Percentiles rank a stretch among this genome's conserved stretches.
These are phyloP conservation scores for Caenorhabditis uteleia DNA, from an alignment of 2,888 invertebrate genomes.

Conservation along the genomic window DNA sequence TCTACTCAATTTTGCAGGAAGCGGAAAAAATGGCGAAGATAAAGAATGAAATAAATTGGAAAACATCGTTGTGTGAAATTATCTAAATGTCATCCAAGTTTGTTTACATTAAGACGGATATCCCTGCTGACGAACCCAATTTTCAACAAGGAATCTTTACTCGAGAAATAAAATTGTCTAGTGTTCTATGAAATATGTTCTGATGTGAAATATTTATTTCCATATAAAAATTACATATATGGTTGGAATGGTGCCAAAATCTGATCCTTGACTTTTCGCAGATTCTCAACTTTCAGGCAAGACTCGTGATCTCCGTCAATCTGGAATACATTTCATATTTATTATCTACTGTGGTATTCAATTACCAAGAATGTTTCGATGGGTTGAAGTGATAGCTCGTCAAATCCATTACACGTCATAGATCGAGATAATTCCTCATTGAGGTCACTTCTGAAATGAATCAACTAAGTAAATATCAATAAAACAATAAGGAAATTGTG, in stretches of 20 bases:
- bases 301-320: slow-evolving; percentile 61
- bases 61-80: no score
- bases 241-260: slow-evolving; percentile 35
- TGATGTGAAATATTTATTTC: slow-evolving; percentile 5
- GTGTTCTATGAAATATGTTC: not conserved
- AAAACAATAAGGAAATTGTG: no score
- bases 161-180: slow-evolving; percentile 1
- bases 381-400: slow-evolving; percentile 34
- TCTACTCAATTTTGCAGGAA: no score
- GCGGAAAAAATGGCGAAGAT: no score
- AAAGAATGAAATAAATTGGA: no score
- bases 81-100: no score
- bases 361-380: slow-evolving; percentile 42
- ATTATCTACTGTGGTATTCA: not conserved
- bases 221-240: slow-evolving; percentile 16
- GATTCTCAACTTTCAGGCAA: slow-evolving; percentile 53
- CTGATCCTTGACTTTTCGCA: slow-evolving; percentile 39
- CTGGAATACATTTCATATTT: slow-evolving; percentile 18
- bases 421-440: slow-evolving; percentile 53
- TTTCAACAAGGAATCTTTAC: no score
- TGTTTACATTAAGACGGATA: no score
- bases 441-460: slow-evolving; percentile 43
- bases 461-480: no score
- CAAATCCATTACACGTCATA: slow-evolving; percentile 49
- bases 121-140: no score